Base-by-base conservation (phyloP, 2,113 vertebrate species). In the Melospiza georgiana region DNA sequence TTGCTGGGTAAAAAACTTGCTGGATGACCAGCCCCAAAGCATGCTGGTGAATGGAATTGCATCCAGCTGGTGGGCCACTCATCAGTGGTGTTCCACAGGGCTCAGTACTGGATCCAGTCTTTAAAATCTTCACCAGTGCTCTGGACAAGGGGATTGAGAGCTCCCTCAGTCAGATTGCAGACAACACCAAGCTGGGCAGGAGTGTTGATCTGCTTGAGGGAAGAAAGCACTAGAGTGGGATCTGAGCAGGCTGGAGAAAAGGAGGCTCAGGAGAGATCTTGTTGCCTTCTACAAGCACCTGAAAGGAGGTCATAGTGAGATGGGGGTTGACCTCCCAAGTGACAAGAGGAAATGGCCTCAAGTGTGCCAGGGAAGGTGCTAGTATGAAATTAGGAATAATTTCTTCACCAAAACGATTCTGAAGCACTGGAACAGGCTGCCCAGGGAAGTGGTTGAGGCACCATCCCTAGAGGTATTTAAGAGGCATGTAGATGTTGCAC, bases 221-320 rank as follows among this genome's bases (percentile, higher is more conserved):
- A 27, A 28, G 39, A 66, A 54, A 39, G 30, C 30, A 48, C 52
- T 54, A 9, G 15, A 35, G 39, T 35, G 24, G 15, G 30, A 61
- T 61, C 15, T 67, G 39, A 69, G 31, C 46, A 67, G 30, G 7
- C 39, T 48, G 51, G 51, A 69, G 33, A 58, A 75, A 28, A 63
- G 24, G 25, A 35, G 37, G 19, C n/a, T 85, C 15, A 11, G 39
- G 18, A 37, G 7, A 35, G 24, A 37, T 74, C 33, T 63, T 69
- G 15, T 44, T 7, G 12, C 30, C 69, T 54, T 85, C 62, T 52
- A 46, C 33, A 75, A 7, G 30, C 28, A 2, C 16, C 18, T 58
- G 39, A 72, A 65, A 81, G 21, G 5, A 81, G 15, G 7, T 28
- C 0, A 0, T 27, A 46, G 13, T 0, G 0, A 52, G 5, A 22